These are phyloP conservation scores for Dolichoris vasculosae DNA, from an alignment of 1,140 invertebrate genomes.

Conservation along the genomic window DNA sequence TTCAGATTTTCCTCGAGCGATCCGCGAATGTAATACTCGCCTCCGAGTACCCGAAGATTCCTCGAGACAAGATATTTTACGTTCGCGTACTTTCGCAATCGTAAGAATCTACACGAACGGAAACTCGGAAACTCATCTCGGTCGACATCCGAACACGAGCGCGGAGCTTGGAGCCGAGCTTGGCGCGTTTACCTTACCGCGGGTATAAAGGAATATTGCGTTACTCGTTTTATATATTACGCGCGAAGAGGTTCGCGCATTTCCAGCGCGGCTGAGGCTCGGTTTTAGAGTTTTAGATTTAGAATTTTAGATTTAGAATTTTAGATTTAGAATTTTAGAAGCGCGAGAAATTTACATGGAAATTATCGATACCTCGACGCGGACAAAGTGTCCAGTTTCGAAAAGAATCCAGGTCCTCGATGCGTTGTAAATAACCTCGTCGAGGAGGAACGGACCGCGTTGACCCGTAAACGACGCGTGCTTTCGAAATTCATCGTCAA, in stretches of 20 bases:
- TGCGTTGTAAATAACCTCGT: too few species aligned
- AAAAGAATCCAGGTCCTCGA: neutral
- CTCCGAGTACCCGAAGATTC: neutral
- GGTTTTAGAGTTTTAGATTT: too few species aligned
- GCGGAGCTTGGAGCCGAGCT: neutral
- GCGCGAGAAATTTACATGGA: neutral
- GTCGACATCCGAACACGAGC: neutral
- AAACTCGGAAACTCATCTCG: constrained; percentile 17
- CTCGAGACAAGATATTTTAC: neutral
- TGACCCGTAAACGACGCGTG: neutral
- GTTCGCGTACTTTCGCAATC: neutral
- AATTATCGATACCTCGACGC: neutral
- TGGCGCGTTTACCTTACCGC: neutral
- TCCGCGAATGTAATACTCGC: neutral
- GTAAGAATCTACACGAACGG: neutral
- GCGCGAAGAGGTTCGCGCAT: neutral
- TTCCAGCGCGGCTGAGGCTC: too few species aligned
- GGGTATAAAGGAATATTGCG: neutral
- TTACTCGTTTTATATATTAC: neutral
- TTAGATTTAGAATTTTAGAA: too few species aligned
- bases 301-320: too few species aligned
- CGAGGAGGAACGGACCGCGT: too few species aligned
- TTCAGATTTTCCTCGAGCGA: neutral
- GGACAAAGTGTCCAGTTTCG: neutral
- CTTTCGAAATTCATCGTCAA: neutral